Percentiles rank a stretch among this genome's conserved stretches.
Evolutionary conservation across 2,797 vertebrate species (phyloP).

Genomic region (Oreortyx pictus): DNA sequence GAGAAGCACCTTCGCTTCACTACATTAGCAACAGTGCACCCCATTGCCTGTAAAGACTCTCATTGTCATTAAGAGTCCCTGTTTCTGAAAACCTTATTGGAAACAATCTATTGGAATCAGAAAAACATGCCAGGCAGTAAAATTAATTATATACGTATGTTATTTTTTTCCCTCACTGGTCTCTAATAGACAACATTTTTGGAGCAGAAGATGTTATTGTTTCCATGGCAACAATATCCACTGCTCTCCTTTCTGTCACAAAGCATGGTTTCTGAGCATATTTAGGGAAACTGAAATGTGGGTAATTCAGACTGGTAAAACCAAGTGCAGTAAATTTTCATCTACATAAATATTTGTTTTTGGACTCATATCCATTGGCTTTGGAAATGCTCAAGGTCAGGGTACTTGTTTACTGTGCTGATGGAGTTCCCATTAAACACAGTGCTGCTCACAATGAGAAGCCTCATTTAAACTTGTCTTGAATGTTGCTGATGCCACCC

Average conservation of each 20-base stretch:
- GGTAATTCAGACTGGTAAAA: slow-evolving; percentile 73
- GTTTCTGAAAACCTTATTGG: neutral
- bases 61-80: neutral
- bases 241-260: slow-evolving; percentile 69
- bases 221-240: slow-evolving; percentile 77
- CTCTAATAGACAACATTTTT: slow-evolving; percentile 75
- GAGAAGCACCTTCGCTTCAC: neutral
- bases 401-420: slow-evolving; percentile 57
- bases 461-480: slow-evolving; percentile 18
- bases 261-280: slow-evolving; percentile 71
- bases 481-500: slow-evolving; percentile 7
- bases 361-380: slow-evolving; percentile 30
- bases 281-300: slow-evolving; percentile 77
- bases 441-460: slow-evolving; percentile 3
- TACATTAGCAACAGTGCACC: neutral
- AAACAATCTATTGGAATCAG: slow-evolving; percentile 19
- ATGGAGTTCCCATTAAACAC: slow-evolving; percentile 34
- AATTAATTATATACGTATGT: slow-evolving; percentile 51
- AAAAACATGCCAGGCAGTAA: slow-evolving; percentile 25
- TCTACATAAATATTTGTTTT: slow-evolving; percentile 75
- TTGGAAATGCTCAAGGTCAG: slow-evolving; percentile 75
- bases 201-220: slow-evolving; percentile 76
- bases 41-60: neutral
- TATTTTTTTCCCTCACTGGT: slow-evolving; percentile 54
- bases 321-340: slow-evolving; percentile 69